These are phyloP conservation scores for Phortica magna DNA, from an alignment of 2,888 invertebrate genomes.

Conservation along the genomic window DNA sequence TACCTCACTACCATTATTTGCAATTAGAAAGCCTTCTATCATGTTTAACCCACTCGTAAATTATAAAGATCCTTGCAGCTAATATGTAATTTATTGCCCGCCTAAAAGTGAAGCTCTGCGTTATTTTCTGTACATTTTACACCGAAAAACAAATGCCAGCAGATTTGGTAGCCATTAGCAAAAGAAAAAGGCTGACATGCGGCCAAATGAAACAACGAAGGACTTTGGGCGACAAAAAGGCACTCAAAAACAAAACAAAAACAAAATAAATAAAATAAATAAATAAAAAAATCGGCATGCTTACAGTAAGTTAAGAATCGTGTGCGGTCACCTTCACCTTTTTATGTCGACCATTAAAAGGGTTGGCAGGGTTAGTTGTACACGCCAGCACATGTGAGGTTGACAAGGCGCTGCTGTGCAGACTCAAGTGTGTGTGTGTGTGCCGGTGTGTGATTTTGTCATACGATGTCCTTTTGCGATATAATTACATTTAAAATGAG, in stretches of 20 bases:
- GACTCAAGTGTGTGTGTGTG: conserved; percentile 41
- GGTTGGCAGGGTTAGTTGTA: conserved; percentile 25
- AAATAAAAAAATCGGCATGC: background rate
- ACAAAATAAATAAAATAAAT: too few species aligned
- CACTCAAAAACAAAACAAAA: background rate
- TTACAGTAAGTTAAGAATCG: conserved; percentile 37
- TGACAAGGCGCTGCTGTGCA: conserved; percentile 31
- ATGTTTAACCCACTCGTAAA: conserved; percentile 67
- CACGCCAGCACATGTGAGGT: background rate
- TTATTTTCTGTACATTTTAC: conserved; percentile 43
- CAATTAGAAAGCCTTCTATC: conserved; percentile 39
- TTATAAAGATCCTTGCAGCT: conserved; percentile 68
- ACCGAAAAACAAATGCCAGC: conserved; percentile 60
- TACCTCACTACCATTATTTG: background rate
- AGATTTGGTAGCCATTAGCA: conserved; percentile 66
- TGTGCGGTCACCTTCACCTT: conserved; percentile 58
- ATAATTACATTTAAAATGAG: conserved; percentile 56
- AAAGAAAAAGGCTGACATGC: conserved; percentile 45
- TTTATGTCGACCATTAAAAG: conserved; percentile 45
- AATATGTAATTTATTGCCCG: conserved; percentile 69
- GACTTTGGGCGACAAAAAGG: background rate
- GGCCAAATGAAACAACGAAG: conserved; percentile 27
- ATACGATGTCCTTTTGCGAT: conserved; percentile 52
- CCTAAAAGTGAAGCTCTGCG: conserved; percentile 39
- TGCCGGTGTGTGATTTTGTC: background rate